Evolutionary conservation across 1,140 invertebrate genomes (phyloP), one percentile per base, ranked within the genome.

Genomic region (Calephelis nemesis): DNA sequence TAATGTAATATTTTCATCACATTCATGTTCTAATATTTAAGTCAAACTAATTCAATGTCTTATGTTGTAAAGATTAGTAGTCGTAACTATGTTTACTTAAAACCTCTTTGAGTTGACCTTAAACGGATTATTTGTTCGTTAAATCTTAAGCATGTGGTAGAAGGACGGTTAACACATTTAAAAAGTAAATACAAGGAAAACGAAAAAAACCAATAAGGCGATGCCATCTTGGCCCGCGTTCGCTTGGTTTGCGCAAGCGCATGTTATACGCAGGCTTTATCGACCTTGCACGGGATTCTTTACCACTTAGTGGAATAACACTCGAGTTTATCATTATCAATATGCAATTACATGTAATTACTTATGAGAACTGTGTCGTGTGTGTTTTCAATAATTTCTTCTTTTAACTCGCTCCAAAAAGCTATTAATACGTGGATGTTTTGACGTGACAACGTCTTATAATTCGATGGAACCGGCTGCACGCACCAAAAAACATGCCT

Each of bases 261-360:
- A 9, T 4, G 4, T 45, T 45, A 45, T 7, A 45, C 42, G 6
- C 42, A 74, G 69, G 71, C 13, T 60, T 83, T 83, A 83, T 62
- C 75, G 87, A 75, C 87, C 87, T 90, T 87, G 85, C 85, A 85
- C 85, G 86, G 84, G 84, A 86, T 88, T 80, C 82, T 81, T 84
- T 79, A 74, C 71, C 30, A 62, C 42, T 45, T 45, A 45, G 5
- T 45, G 42, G 42, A 45, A 45, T 45, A 45, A 45, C 8, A 45
- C 42, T 45, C 42, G 8, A 45, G 42, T 45, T 30, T 45, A 45
- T 45, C 42, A 45, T 45, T 45, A 45, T 5, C 42, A 45, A 45
- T 45, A 45, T 45, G 8, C 8, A 45, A 45, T 45, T 45, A 45
- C 6, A 7, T 3, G 42, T 45, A 45, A 45, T 45, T 45, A 9